These are phyloP conservation scores for Spicauda simplicius DNA, from an alignment of 2,888 invertebrate genomes.

Conservation along the genomic window DNA sequence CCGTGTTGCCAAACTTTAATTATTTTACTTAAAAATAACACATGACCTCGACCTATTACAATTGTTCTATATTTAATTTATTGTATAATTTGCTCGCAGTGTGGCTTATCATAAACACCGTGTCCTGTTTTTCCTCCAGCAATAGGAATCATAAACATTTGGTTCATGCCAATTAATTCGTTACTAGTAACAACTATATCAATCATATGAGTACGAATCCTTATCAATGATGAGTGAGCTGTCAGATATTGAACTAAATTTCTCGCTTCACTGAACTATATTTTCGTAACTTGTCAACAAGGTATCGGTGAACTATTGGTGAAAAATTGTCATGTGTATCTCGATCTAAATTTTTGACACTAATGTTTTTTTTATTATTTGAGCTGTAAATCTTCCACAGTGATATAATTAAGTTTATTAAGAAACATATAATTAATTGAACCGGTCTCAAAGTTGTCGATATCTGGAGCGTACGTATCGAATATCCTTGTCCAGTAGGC, in stretches of 20 bases:
- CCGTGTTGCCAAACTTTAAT: neutral
- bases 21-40: neutral
- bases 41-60: slow-evolving; percentile 11
- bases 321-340: slow-evolving; percentile 34
- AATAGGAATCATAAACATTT: slow-evolving; percentile 51
- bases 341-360: neutral
- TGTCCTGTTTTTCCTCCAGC: slow-evolving; percentile 54
- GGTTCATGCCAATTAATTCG: slow-evolving; percentile 29
- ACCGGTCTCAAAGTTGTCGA: slow-evolving; percentile 71
- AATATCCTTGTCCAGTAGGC: slow-evolving; percentile 76
- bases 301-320: slow-evolving; percentile 39
- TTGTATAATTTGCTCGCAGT: slow-evolving; percentile 20
- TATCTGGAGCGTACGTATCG: slow-evolving; percentile 77
- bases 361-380: neutral
- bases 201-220: slow-evolving; percentile 24
- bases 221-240: slow-evolving; percentile 46
- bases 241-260: slow-evolving; percentile 43
- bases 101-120: slow-evolving; percentile 48
- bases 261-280: slow-evolving; percentile 17
- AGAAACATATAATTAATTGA: slow-evolving; percentile 50
- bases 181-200: slow-evolving; percentile 20
- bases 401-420: slow-evolving; percentile 18
- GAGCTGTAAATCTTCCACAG: neutral
- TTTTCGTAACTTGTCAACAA: slow-evolving; percentile 12
- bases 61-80: slow-evolving; percentile 2